These are phyloP conservation scores for Silurus lanzhouensis DNA, from an alignment of 2,797 vertebrate genomes.

Conservation along the genomic window DNA sequence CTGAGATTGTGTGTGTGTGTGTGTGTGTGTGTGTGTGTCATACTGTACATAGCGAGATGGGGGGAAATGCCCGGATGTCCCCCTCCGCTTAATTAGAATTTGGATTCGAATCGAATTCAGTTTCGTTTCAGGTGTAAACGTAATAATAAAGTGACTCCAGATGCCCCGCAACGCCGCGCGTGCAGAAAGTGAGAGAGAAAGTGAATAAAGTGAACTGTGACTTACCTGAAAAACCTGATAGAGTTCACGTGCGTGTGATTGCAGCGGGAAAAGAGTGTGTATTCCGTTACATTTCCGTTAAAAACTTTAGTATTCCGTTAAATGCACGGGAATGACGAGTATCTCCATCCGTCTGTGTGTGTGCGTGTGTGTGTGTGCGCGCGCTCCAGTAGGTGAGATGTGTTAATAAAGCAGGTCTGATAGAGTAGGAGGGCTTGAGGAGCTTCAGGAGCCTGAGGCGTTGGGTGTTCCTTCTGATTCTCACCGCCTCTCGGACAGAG, in stretches of 20 bases:
- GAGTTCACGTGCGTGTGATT: background rate
- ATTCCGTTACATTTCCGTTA: background rate
- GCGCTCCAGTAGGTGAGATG: background rate
- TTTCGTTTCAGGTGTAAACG: background rate
- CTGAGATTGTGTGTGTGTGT: too few relatives aligned
- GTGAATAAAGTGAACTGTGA: background rate
- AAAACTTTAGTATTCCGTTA: background rate
- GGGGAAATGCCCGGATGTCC: too few relatives aligned
- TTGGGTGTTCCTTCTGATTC: background rate
- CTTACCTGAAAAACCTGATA: constrained; percentile 8
- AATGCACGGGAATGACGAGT: background rate
- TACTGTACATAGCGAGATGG: too few relatives aligned
- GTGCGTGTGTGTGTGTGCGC: background rate
- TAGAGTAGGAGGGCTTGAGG: background rate
- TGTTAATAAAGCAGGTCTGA: background rate
- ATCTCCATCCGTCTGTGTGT: too few relatives aligned
- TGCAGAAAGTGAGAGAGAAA: background rate
- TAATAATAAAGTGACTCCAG: background rate
- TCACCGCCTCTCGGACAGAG: background rate
- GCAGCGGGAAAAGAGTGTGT: background rate
- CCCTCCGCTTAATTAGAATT: too few relatives aligned
- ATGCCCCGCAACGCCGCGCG: too few relatives aligned
- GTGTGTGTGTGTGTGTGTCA: too few relatives aligned
- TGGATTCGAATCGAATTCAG: background rate
- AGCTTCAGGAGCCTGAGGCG: background rate